Conservation (phyloP, 2,113 vertebrate genomes). For the Zosterops hypoxanthus region DNA sequence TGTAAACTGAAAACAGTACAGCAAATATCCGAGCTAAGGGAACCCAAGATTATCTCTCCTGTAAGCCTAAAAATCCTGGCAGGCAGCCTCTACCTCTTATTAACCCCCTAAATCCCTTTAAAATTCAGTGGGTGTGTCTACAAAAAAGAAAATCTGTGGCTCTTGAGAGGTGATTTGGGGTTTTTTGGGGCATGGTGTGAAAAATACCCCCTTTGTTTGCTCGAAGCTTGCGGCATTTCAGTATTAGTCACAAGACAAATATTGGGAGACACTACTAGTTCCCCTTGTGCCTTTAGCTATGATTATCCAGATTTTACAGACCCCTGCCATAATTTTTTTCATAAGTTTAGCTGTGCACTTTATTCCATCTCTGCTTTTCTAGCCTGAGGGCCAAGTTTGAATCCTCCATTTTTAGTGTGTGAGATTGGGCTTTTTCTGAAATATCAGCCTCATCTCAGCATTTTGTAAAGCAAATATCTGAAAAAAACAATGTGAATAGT, state of each 20-base stretch:
- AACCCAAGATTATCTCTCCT: neutral
- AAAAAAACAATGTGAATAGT: neutral
- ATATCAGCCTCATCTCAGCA: neutral
- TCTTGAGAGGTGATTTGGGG: neutral
- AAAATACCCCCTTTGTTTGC: neutral
- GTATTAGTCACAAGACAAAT: neutral
- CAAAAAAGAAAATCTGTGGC: neutral
- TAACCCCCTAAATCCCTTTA: neutral
- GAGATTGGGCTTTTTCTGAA: neutral
- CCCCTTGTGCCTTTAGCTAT: neutral
- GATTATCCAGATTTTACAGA: neutral
- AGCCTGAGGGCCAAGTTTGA: neutral
- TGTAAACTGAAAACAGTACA: neutral
- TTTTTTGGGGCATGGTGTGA: neutral
- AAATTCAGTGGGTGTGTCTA: neutral
- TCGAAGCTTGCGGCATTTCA: neutral
- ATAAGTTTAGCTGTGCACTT: neutral
- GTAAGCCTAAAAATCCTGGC: neutral
- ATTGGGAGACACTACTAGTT: neutral
- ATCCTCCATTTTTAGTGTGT: neutral
- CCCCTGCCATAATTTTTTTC: neutral
- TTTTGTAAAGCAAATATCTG: neutral
- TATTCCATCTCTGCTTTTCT: neutral
- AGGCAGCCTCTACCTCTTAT: neutral
- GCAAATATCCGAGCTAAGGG: neutral